phyloP scores from a whole-genome alignment of 2,888 invertebrate species.

The Leistus spinibarbis region DNA sequence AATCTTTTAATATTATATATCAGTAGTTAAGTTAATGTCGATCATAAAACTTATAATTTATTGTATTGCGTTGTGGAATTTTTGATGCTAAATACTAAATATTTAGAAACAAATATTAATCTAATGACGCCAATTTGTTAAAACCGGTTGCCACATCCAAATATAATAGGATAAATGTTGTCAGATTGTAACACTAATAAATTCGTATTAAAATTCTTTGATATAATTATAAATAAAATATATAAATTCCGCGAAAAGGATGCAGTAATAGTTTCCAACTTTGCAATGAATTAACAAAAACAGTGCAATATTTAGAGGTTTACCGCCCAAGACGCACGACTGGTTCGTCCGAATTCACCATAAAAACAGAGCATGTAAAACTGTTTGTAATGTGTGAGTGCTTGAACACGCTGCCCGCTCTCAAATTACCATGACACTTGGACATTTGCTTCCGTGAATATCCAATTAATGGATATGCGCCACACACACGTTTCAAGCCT shows the following conservation, averaged over 20 bases:
- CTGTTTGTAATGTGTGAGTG: not conserved
- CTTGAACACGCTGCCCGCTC: not conserved
- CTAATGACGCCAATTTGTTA: not conserved
- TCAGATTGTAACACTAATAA: too few species aligned
- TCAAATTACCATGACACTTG: not conserved
- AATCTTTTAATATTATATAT: not conserved
- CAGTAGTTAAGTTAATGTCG: not conserved
- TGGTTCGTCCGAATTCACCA: not conserved
- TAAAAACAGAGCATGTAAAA: constrained; percentile 3
- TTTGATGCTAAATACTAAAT: not conserved
- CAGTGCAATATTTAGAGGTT: too few species aligned
- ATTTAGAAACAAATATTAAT: not conserved
- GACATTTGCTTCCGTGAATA: constrained; percentile 1
- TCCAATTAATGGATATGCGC: not conserved
- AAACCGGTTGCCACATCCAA: not conserved
- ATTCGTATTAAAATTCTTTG: too few species aligned
- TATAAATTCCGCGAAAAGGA: too few species aligned
- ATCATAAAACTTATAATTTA: not conserved
- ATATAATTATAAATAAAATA: too few species aligned
- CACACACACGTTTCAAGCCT: not conserved
- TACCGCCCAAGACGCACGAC: not conserved
- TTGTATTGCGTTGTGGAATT: not conserved
- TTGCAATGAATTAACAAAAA: too few species aligned
- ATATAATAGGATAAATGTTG: not conserved
- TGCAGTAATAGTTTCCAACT: too few species aligned